Evolutionary conservation across 2,888 invertebrate species (phyloP).

Genomic region (Synanthedon myopaeformis): DNA sequence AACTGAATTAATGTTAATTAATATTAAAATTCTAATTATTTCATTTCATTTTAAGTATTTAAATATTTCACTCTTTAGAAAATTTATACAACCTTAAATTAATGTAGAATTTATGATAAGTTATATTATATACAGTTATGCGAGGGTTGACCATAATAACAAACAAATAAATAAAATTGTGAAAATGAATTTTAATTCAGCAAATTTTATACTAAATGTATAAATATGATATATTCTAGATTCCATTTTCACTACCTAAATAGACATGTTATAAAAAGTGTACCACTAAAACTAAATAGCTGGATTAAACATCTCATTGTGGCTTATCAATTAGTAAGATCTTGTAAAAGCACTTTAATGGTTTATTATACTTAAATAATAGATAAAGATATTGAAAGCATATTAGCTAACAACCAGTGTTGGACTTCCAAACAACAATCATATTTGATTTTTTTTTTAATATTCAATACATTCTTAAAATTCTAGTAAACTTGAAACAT

Average conservation of each 20-base stretch:
- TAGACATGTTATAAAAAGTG: slow-evolving; percentile 71
- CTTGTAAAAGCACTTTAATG: slow-evolving; percentile 69
- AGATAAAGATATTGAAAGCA: slow-evolving; percentile 67
- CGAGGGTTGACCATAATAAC: not conserved
- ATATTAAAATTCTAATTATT: too few species aligned
- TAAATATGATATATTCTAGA: slow-evolving; percentile 71
- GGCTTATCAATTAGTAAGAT: slow-evolving; percentile 68
- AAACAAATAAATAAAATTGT: slow-evolving; percentile 49
- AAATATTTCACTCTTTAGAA: too few species aligned
- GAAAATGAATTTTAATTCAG: slow-evolving; percentile 71
- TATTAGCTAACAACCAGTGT: slow-evolving; percentile 60
- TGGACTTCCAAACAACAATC: slow-evolving; percentile 63
- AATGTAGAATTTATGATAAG: not conserved
- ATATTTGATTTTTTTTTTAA: slow-evolving; percentile 13
- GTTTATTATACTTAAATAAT: slow-evolving; percentile 69
- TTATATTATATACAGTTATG: not conserved
- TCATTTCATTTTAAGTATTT: too few species aligned
- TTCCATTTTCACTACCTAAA: slow-evolving; percentile 69
- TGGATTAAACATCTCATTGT: slow-evolving; percentile 70
- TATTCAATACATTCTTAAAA: slow-evolving; percentile 63
- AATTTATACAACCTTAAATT: too few species aligned
- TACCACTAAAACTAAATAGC: slow-evolving; percentile 69
- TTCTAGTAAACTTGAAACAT: slow-evolving; percentile 70
- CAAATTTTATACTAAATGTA: slow-evolving; percentile 71
- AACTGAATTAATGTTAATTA: too few species aligned